Conservation (phyloP, 2,888 invertebrate genomes). For the Melanargia galathea region DNA sequence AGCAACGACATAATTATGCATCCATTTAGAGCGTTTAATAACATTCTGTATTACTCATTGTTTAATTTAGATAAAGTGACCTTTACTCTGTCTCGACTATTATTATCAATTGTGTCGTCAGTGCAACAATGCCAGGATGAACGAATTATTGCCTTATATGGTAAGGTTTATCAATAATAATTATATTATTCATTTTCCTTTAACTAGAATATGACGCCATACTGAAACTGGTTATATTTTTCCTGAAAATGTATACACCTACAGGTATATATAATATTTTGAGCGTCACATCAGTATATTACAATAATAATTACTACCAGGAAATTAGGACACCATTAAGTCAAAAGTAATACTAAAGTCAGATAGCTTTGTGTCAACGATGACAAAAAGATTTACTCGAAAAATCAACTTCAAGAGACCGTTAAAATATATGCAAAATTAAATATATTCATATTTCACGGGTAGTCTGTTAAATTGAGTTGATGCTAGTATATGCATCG, state of each 20-base stretch:
- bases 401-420: background rate
- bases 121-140: constrained; percentile 39
- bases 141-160: constrained; percentile 42
- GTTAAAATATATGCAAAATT: background rate
- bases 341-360: background rate
- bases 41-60: constrained; percentile 50
- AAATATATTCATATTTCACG: constrained; percentile 17
- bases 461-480: constrained; percentile 22
- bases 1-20: constrained; percentile 25
- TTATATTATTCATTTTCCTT: constrained; percentile 31
- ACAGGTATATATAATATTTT: too few species aligned
- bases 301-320: too few species aligned
- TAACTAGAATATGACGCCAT: constrained; percentile 27
- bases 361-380: background rate
- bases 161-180: constrained; percentile 25
- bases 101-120: constrained; percentile 45
- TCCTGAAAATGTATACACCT: too few species aligned
- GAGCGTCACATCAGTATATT: too few species aligned
- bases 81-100: constrained; percentile 51
- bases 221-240: constrained; percentile 16
- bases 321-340: too few species aligned
- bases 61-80: constrained; percentile 54
- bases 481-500: constrained; percentile 29
- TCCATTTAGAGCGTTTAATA: constrained; percentile 22
- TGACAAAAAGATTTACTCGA: background rate